Percentiles rank a stretch among this genome's conserved stretches.
Evolutionary conservation across 92 coral and sea anemone species (phyloP).

Genomic region (Zoanthus sociatus): DNA sequence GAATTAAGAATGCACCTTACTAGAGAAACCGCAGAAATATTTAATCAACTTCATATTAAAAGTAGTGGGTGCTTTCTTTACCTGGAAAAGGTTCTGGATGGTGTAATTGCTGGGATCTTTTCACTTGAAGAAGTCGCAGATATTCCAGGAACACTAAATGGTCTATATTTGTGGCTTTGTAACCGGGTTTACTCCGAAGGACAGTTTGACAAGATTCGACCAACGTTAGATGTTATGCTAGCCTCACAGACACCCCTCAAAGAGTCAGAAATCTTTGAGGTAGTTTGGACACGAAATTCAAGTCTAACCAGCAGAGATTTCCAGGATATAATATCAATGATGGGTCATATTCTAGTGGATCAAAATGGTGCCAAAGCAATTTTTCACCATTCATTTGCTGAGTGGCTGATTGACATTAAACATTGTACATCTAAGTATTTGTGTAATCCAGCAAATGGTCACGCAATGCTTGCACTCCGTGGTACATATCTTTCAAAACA

Average conservation of each 20-base stretch:
- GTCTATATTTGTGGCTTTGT: constrained; percentile 94
- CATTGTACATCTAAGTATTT: constrained; percentile 93
- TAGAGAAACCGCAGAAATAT: constrained; percentile 91
- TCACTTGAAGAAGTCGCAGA: constrained; percentile 87
- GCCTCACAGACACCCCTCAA: constrained; percentile 89
- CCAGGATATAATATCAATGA: constrained; percentile 66
- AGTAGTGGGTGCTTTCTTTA: constrained; percentile 98
- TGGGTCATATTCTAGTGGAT: constrained; percentile 72
- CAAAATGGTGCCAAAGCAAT: constrained; percentile 78
- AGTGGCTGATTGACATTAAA: constrained; percentile 96
- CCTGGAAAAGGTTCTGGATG: constrained; percentile 93
- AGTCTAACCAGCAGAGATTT: constrained; percentile 68
- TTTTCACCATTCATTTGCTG: constrained; percentile 94
- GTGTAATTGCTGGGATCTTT: constrained; percentile 81
- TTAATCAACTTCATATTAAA: constrained; percentile 95
- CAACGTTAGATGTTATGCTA: constrained; percentile 82
- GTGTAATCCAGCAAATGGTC: constrained; percentile 92
- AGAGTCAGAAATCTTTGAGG: constrained; percentile 81
- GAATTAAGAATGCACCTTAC: constrained; percentile 87
- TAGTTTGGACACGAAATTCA: constrained; percentile 84
- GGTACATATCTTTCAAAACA: constrained; percentile 85
- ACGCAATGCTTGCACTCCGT: constrained; percentile 97
- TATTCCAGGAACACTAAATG: constrained; percentile 97
- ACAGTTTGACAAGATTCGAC: constrained; percentile 80
- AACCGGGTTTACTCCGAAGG: constrained; percentile 90